Base-by-base conservation (phyloP, 2,797 vertebrate species). In the Acrossocheilus wenchowensis region DNA sequence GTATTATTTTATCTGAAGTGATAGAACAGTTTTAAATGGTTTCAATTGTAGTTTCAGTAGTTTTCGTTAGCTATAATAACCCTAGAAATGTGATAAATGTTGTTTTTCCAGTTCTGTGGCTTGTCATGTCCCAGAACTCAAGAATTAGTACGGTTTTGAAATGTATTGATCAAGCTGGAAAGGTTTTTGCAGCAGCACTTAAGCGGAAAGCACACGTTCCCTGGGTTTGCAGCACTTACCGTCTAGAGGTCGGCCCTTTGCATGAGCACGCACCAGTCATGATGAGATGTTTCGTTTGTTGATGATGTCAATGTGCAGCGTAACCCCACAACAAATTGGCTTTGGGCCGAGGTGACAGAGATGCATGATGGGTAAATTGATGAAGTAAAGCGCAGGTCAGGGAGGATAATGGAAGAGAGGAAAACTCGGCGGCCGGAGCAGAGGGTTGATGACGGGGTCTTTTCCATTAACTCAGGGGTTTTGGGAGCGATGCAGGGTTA, bases 401-500 rank as follows among this genome's bases (percentile, higher is more conserved):
- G 60, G 43, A 85, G 92, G 90, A 91, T 94, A 95, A 95, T 95
- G 92, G 93, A 94, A 94, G 88, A 85, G 90, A 92, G 88, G 91
- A 89, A 91, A 91, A 88, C 91, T 84, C 89, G 92, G 90, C 85
- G 93, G 78, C 43, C 79, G 86, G 90, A 82, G 91, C 89, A 89
- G 90, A 90, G 88, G 92, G 87, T 88, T 78, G 89, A 91, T 89
- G 92, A 94, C 91, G 91, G 90, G 94, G 94, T 94, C 92, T 93
- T 95, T 95, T 94, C 94, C 94, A 95, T 96, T 95, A 96, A 95
- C 94, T 94, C 72, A 84, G n/a, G 88, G 90, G 88, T 91, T 88
- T 87, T 45, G 11, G 75, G 79, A 89, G 87, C 80, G 90, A 91
- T 88, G 90, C 64, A 66, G 84, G 92, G 89, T 89, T 90, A 90